These are phyloP conservation scores for Corapipo altera DNA, from an alignment of 2,113 vertebrate species.

Conservation along the genomic window DNA sequence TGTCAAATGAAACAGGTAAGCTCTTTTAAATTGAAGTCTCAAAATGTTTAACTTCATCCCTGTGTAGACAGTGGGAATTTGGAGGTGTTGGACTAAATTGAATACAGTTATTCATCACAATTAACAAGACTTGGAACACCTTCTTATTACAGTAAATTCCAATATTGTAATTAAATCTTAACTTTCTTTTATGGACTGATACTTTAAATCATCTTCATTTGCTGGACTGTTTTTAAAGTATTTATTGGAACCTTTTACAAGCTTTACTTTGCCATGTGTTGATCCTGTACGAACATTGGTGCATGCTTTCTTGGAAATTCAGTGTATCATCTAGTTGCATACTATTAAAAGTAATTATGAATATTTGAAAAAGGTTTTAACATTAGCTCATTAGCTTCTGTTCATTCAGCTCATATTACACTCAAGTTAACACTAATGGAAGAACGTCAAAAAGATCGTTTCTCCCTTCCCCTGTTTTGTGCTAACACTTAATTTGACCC, in stretches of 20 bases:
- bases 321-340: not conserved
- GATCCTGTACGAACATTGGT: not conserved
- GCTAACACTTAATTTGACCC: not conserved
- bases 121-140: not conserved
- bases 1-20: not conserved
- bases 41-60: not conserved
- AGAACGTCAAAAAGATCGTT: not conserved
- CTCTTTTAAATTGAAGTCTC: constrained; percentile 21
- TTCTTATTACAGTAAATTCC: not conserved
- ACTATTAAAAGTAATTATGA: not conserved
- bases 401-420: not conserved
- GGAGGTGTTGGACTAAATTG: not conserved
- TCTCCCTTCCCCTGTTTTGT: not conserved
- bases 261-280: not conserved
- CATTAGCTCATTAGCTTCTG: not conserved
- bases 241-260: not conserved
- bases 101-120: not conserved
- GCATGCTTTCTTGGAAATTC: not conserved
- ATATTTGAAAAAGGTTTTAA: not conserved
- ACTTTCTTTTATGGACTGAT: not conserved
- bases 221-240: not conserved
- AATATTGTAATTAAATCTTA: not conserved
- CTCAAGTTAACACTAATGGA: not conserved
- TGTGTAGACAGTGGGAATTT: not conserved
- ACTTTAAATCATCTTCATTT: not conserved